phyloP scores from a whole-genome alignment of 2,113 vertebrate species.

The Nycticebus coucang region DNA sequence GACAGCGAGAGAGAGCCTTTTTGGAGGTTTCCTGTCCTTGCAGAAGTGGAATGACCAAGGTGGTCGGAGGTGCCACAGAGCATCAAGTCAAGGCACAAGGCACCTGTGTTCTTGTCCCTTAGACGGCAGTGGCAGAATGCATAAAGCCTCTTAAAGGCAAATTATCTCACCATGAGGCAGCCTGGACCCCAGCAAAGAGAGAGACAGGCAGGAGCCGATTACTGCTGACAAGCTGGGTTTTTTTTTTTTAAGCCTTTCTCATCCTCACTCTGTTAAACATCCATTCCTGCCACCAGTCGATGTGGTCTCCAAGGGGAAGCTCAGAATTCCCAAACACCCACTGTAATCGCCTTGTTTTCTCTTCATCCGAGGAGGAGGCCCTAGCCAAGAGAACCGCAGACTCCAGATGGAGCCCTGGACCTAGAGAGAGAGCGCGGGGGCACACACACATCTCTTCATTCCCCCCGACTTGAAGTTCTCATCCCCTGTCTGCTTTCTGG shows the following conservation, averaged over 20 bases:
- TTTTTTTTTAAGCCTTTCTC: slow-evolving; percentile 38
- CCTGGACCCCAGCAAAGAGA: slow-evolving; percentile 35
- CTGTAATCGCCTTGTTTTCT: background rate
- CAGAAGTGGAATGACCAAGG: fast-evolving
- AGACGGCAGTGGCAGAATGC: background rate
- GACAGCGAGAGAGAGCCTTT: background rate
- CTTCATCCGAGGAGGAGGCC: background rate
- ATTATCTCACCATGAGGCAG: slow-evolving; percentile 55
- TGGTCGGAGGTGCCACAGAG: background rate
- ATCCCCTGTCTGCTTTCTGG: background rate
- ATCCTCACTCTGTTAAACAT: slow-evolving; percentile 47
- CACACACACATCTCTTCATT: background rate
- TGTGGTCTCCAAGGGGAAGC: background rate
- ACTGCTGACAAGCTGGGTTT: background rate
- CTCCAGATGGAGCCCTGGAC: background rate
- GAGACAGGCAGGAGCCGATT: slow-evolving; percentile 37
- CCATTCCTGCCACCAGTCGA: background rate
- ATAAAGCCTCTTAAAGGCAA: slow-evolving; percentile 64
- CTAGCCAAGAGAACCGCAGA: background rate
- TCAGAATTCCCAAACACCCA: background rate
- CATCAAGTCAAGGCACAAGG: background rate
- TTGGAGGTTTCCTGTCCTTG: background rate
- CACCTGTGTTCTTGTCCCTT: background rate
- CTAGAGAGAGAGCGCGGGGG: fast-evolving
- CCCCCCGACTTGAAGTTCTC: background rate